Percentiles rank a stretch among this genome's conserved stretches.
These are phyloP conservation scores for Phorcus lineatus DNA, from an alignment of 2,888 invertebrate genomes.

Conservation along the genomic window DNA sequence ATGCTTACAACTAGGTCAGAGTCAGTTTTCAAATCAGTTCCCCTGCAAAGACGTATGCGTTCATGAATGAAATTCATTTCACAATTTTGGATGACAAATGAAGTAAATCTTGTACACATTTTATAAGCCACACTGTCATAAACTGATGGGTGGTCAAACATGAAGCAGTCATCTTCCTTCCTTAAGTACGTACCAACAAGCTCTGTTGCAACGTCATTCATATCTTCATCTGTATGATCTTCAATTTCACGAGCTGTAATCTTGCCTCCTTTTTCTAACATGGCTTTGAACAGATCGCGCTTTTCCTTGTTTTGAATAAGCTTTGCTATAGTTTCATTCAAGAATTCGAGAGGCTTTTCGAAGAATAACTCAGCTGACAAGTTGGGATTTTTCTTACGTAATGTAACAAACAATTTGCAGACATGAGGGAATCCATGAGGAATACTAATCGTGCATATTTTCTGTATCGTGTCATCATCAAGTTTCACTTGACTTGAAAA, in stretches of 20 bases:
- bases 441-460: background rate
- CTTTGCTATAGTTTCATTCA: background rate
- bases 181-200: too few relatives aligned
- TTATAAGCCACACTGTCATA: too few relatives aligned
- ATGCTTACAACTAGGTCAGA: too few relatives aligned
- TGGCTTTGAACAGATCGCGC: background rate
- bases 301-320: background rate
- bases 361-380: background rate
- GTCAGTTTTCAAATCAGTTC: too few relatives aligned
- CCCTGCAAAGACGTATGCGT: too few relatives aligned
- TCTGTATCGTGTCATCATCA: background rate
- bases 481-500: background rate
- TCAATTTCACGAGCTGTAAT: background rate
- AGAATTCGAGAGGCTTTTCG: background rate
- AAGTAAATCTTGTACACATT: too few relatives aligned
- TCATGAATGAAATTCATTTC: too few relatives aligned
- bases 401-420: background rate
- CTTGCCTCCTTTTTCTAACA: background rate
- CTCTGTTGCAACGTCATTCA: background rate
- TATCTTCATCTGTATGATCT: background rate
- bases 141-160: too few relatives aligned
- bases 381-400: background rate
- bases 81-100: too few relatives aligned
- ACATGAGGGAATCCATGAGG: constrained; percentile 1
- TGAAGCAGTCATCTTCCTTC: too few relatives aligned